These are phyloP conservation scores for Gonocerus acuteangulatus DNA, from an alignment of 2,888 invertebrate species.

Conservation along the genomic window DNA sequence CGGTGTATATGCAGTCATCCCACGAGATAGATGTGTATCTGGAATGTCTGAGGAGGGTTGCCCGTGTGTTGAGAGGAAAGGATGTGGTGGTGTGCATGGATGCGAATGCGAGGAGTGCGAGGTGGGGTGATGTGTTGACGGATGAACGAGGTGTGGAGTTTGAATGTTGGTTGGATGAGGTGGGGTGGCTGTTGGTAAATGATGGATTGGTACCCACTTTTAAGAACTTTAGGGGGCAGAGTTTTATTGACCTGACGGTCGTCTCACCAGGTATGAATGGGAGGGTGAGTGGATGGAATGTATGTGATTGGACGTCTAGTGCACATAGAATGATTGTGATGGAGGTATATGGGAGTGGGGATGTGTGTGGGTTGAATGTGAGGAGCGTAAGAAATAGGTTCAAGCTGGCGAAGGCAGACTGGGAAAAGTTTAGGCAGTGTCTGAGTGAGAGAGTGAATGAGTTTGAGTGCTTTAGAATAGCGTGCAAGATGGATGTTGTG, in stretches of 20 bases:
- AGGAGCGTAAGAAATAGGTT: not conserved
- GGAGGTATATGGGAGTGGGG: not conserved
- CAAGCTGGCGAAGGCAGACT: not conserved
- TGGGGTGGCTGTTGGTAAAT: not conserved
- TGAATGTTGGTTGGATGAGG: not conserved
- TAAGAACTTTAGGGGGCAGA: not conserved
- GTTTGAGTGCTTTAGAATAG: too few species aligned
- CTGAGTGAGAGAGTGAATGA: not conserved
- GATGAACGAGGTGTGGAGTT: not conserved
- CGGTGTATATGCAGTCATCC: not conserved
- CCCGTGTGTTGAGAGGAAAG: not conserved
- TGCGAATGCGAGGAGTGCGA: not conserved
- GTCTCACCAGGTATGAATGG: too few species aligned
- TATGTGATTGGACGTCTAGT: not conserved
- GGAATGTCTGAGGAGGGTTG: not conserved
- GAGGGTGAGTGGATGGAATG: not conserved
- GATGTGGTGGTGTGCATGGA: not conserved
- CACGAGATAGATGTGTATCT: not conserved
- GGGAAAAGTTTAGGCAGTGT: not conserved
- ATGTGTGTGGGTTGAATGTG: not conserved
- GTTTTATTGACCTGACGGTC: not conserved
- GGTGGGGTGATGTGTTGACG: not conserved
- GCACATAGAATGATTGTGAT: not conserved
- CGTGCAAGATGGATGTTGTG: too few species aligned
- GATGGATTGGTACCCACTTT: not conserved